A percentile compares a stretch with the other conserved stretches of the same genome.
Evolutionary conservation across 2,113 vertebrate species (phyloP).

Genomic region (Muntiacus reevesi): DNA sequence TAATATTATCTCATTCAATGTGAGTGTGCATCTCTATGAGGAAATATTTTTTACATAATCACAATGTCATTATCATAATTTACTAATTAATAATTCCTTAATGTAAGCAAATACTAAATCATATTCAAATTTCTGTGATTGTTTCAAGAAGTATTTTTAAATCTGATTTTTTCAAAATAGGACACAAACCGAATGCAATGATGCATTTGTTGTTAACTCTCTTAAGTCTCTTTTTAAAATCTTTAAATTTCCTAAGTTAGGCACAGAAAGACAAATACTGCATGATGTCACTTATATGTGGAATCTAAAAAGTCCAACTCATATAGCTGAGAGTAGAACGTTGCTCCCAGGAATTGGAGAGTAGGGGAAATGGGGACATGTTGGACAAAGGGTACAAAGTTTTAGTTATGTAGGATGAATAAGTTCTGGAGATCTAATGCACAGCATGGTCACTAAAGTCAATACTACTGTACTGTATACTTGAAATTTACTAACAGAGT

Average conservation of each 20-base stretch:
- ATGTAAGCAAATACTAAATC: not conserved
- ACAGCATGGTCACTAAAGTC: not conserved
- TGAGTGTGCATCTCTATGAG: not conserved
- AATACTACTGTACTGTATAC: not conserved
- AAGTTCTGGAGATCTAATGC: not conserved
- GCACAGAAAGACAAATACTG: not conserved
- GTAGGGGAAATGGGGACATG: not conserved
- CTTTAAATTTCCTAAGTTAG: not conserved
- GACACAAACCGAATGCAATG: not conserved
- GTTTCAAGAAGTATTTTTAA: slow-evolving; percentile 29
- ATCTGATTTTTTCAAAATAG: not conserved
- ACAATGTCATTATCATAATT: not conserved
- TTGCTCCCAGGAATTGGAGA: not conserved
- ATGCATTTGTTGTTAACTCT: not conserved
- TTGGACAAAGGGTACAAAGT: not conserved
- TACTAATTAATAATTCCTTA: not conserved
- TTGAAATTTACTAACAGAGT: not conserved
- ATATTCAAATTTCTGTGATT: not conserved
- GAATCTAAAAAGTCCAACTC: not conserved
- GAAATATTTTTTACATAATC: not conserved
- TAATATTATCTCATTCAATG: not conserved
- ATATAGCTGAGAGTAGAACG: not conserved
- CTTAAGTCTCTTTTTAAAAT: not conserved
- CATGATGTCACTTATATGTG: not conserved
- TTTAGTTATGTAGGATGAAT: not conserved